Base-by-base conservation (phyloP, 1,140 invertebrate species). In the Zophobas morio region DNA sequence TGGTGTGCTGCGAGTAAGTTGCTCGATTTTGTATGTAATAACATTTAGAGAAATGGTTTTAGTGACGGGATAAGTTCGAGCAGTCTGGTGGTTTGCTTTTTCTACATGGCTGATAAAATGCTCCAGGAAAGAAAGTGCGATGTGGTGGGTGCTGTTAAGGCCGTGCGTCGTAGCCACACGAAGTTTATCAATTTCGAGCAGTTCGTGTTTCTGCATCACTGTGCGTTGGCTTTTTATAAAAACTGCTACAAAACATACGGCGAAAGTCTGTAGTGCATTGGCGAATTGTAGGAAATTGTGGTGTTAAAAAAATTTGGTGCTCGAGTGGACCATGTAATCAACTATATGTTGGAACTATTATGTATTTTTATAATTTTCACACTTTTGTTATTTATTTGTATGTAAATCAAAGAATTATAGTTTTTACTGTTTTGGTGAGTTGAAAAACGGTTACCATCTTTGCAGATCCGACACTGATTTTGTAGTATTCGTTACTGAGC, bases 181-280 rank as follows among this genome's bases (percentile, higher is more conserved):
- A 60, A 37, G 35, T 60, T 60, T 60, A 37, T 60, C 36, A 60
- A 36, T 60, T 37, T 60, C 3, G 56, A 60, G 37, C 56, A 60
- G n/a, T 60, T 60, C 37, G 35, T 60, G 35, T 60, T 60, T 60
- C 36, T 60, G 33, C 36, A 35, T 8, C 56, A 60, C 3, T 60
- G 56, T n/a, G 56, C 56, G 1, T 33, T 37, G 0, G 56, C 56
- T n/a, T 60, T 60, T 20, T 60, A 37, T 37, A 60, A 60, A n/a
- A 60, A 60, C 20, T 60, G 36, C n/a, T 35, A 8, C 36, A 6
- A 60, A 53, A 2, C 4, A 8, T 60, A 60, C 6, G 5, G 35
- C 36, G 35, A 20, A 53, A 53, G 2, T 53, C 2, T 53, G 2
- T 2, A 6, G 4, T 53, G 0, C 20, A 20, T 20, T 20, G 20